Base-by-base conservation (phyloP, 2,888 invertebrate species). In the Archaeoteleia sp. region DNA sequence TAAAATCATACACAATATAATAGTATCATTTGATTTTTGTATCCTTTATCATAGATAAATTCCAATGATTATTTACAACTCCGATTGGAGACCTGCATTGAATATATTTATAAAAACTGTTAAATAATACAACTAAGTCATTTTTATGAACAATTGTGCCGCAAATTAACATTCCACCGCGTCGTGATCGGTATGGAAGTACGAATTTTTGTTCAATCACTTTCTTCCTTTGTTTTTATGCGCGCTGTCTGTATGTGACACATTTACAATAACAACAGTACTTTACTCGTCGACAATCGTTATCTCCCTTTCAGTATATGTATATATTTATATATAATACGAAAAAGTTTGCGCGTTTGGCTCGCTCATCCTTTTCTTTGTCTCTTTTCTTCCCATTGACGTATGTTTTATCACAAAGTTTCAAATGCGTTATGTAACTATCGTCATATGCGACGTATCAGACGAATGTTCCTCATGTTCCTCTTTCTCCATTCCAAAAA, bases 201-300 rank as follows among this genome's bases (percentile, higher is more conserved):
- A 82, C 82, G 74, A 78, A 81, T 75, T 74, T 77, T 78, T 69
- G 40, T 72, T 75, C 72, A 76, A 76, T 77, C 71, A 72, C 67
- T 68, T 74, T 71, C 74, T 73, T 71, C 61, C 62, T 67, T 68
- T 62, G 54, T 55, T 32, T 40, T 35, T 67, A 48, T 72, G 74
- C 76, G 74, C 77, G 72, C 77, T 78, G 75, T 73, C 72, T 78
- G 72, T 81, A 79, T 81, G 77, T 78, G 81, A 82, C 80, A 81
- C 81, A 81, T 82, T 81, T 81, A 82, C 81, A 82, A 77, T 82
- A 80, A 81, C 82, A 82, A 82, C 81, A 81, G 78, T 80, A 79
- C 72, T 72, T 77, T 78, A 73, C 67, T 81, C 74, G 70, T 72
- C 76, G 75, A 78, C 73, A 76, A 74, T 73, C 70, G 62, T 66